A percentile compares a stretch with the other conserved stretches of the same genome.
Evolutionary conservation across 2,888 invertebrate species (phyloP).

Genomic region (Ectobius pallidus): DNA sequence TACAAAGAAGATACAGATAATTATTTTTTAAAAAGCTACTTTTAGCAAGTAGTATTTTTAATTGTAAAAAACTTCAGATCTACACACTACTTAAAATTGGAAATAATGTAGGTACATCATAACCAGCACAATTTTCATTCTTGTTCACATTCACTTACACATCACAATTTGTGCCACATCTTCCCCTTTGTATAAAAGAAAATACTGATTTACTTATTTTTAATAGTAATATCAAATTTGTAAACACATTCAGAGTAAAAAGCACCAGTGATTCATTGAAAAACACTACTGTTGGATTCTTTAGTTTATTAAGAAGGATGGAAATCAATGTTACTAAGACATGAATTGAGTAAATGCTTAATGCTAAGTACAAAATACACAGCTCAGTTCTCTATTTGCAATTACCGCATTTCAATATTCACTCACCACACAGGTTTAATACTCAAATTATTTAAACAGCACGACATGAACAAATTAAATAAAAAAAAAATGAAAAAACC

Average conservation of each 20-base stretch:
- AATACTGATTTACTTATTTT: conserved; percentile 15
- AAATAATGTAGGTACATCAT: not conserved
- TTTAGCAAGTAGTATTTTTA: no score
- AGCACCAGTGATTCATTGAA: conserved; percentile 27
- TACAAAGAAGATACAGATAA: no score
- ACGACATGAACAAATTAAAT: not conserved
- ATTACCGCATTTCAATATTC: no score
- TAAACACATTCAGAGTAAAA: conserved; percentile 20
- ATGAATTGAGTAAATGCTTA: not conserved
- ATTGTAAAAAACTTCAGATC: conserved; percentile 2
- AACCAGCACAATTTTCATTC: not conserved
- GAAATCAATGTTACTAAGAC: not conserved
- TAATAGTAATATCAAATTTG: conserved; percentile 15
- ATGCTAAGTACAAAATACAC: conserved; percentile 4
- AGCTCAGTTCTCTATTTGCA: not conserved
- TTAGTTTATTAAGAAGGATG: not conserved
- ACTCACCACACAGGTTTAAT: no score
- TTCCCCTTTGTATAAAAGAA: not conserved
- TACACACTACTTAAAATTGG: not conserved
- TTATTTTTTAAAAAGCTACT: no score
- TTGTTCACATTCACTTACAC: not conserved
- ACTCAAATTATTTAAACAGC: no score
- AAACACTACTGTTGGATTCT: no score
- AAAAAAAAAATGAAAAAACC: not conserved
- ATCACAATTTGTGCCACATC: not conserved